These are phyloP conservation scores for Lumbricus terrestris DNA, from an alignment of 2,888 invertebrate genomes.

Conservation along the genomic window DNA sequence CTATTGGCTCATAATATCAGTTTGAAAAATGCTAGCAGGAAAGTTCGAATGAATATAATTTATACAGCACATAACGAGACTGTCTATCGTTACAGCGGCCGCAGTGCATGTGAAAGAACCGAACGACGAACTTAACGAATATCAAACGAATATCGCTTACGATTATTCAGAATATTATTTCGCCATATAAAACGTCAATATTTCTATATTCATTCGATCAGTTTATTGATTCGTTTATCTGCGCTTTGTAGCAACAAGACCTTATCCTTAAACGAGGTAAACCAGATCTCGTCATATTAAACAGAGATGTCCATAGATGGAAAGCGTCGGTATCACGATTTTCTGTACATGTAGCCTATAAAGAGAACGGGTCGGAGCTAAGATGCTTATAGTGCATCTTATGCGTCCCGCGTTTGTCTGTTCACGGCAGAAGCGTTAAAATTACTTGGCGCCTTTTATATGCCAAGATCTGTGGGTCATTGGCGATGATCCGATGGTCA, in stretches of 20 bases:
- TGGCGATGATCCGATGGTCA: background rate
- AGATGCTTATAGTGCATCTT: background rate
- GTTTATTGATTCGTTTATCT: too few species aligned
- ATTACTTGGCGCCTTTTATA: background rate
- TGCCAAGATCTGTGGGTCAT: background rate
- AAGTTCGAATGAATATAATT: too few species aligned
- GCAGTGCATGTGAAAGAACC: background rate
- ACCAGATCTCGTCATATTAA: background rate
- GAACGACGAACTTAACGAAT: background rate
- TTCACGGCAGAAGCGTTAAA: too few species aligned
- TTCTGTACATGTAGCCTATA: background rate
- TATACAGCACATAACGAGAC: background rate
- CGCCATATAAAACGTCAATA: too few species aligned
- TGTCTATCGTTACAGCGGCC: background rate
- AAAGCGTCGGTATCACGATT: background rate
- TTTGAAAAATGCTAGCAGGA: too few species aligned
- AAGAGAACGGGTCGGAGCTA: background rate
- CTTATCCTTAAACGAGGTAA: too few species aligned
- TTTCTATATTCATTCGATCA: too few species aligned
- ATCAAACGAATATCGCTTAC: too few species aligned
- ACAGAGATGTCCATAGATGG: background rate
- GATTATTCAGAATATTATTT: background rate
- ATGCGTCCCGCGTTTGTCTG: background rate
- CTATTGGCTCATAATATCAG: background rate
- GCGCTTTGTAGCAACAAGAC: too few species aligned